Percentiles rank a stretch among this genome's conserved stretches.
Conservation (phyloP, 2,888 invertebrate genomes). For the Ernsta delagoae region DNA sequence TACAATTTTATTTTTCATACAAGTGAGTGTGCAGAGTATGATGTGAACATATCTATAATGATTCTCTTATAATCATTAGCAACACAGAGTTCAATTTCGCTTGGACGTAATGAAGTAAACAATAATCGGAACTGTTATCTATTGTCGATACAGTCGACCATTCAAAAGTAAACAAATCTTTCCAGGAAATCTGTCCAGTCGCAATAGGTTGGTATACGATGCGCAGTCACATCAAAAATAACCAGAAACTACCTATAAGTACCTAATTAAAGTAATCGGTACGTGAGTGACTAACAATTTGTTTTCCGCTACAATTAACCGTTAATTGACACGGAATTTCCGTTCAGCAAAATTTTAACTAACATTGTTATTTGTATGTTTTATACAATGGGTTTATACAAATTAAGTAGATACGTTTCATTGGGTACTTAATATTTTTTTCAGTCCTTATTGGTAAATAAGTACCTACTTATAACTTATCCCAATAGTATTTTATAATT, state of each 20-base stretch:
- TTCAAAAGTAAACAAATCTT: constrained; percentile 59
- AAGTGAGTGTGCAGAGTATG: too few relatives aligned
- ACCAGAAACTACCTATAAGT: constrained; percentile 34
- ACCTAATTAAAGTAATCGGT: too few relatives aligned
- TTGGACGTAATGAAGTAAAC: constrained; percentile 49
- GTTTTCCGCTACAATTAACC: constrained; percentile 5
- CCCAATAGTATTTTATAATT: too few relatives aligned
- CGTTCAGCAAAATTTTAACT: neutral
- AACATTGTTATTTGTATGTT: neutral
- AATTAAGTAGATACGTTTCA: too few relatives aligned
- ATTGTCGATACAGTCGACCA: constrained; percentile 37
- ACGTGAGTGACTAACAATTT: neutral
- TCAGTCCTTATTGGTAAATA: too few relatives aligned
- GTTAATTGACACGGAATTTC: constrained; percentile 7
- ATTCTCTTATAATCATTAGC: too few relatives aligned
- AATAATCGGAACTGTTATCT: constrained; percentile 38
- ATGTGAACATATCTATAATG: too few relatives aligned
- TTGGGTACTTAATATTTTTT: too few relatives aligned
- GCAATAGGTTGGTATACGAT: constrained; percentile 37
- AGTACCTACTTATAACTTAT: too few relatives aligned
- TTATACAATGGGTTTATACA: neutral
- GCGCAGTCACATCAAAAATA: constrained; percentile 44
- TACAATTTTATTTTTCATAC: too few relatives aligned
- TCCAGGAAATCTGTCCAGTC: constrained; percentile 46
- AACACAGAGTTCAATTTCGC: neutral